These are phyloP conservation scores for Pleuronectes platessa DNA, from an alignment of 2,113 vertebrate species.

Conservation along the genomic window DNA sequence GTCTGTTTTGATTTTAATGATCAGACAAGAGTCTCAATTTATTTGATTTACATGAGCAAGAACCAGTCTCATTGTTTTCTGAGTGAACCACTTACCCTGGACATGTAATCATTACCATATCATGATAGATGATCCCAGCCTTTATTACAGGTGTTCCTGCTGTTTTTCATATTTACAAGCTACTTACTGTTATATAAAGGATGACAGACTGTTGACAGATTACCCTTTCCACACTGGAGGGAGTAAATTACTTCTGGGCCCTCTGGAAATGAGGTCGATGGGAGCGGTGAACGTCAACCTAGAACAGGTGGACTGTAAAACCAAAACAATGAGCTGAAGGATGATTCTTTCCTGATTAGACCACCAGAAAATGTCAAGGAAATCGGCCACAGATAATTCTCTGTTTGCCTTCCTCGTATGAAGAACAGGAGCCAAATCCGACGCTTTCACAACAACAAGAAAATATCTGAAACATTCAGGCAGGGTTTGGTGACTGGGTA, in stretches of 20 bases:
- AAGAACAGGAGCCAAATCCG: too few species aligned
- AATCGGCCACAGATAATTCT: too few species aligned
- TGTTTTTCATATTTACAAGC: conserved; percentile 12
- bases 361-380: too few species aligned
- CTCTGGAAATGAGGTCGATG: neutral
- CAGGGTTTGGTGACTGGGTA: too few species aligned
- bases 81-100: neutral
- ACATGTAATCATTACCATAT: neutral
- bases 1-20: conserved; percentile 26
- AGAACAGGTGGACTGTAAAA: neutral
- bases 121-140: conserved; percentile 7
- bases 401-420: too few species aligned
- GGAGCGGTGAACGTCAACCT: neutral
- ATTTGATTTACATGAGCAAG: conserved; percentile 19
- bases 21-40: conserved; percentile 21
- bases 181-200: conserved; percentile 31
- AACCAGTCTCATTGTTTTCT: conserved; percentile 14
- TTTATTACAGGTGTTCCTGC: conserved; percentile 6
- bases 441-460: too few species aligned
- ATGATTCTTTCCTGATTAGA: too few species aligned
- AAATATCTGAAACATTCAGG: too few species aligned
- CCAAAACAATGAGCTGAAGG: neutral
- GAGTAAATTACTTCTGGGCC: conserved; percentile 14
- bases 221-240: conserved; percentile 13
- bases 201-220: conserved; percentile 20